Evolutionary conservation across 1,140 invertebrate genomes (phyloP).

Genomic region (Drosophila asahinai): DNA sequence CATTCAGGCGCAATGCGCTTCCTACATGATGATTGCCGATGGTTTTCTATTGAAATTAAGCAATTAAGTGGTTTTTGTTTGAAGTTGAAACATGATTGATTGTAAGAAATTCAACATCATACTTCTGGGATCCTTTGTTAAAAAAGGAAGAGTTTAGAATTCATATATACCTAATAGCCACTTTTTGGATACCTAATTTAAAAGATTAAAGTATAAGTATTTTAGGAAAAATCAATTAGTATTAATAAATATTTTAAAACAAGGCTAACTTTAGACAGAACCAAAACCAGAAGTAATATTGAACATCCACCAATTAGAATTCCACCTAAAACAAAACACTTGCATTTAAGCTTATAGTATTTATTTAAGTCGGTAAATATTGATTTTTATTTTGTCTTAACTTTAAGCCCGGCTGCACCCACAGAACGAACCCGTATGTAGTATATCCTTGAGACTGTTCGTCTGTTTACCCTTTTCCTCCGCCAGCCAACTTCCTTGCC

Average conservation of each 20-base stretch:
- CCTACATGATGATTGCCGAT: constrained; percentile 18
- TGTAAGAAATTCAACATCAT: neutral
- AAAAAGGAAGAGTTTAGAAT: no score
- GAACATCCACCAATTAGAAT: neutral
- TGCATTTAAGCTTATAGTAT: neutral
- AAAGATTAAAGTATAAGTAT: no score
- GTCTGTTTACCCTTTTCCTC: constrained; percentile 15
- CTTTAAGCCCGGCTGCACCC: constrained; percentile 7
- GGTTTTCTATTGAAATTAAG: constrained; percentile 42
- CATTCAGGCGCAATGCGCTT: constrained; percentile 45
- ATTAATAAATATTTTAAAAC: no score
- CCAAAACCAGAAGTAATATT: neutral
- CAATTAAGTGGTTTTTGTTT: constrained; percentile 26
- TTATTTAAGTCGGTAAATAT: constrained; percentile 4
- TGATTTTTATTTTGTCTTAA: constrained; percentile 7
- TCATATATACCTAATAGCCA: no score
- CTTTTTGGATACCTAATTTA: no score
- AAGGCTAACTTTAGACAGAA: no score
- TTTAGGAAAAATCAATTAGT: no score
- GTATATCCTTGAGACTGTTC: constrained; percentile 47
- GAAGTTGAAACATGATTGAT: neutral
- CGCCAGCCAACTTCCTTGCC: constrained; percentile 35
- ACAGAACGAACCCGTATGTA: neutral
- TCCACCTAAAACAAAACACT: neutral
- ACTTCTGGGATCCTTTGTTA: neutral